phyloP scores from a whole-genome alignment of 2,113 vertebrate genomes.

The Salminus brasiliensis region DNA sequence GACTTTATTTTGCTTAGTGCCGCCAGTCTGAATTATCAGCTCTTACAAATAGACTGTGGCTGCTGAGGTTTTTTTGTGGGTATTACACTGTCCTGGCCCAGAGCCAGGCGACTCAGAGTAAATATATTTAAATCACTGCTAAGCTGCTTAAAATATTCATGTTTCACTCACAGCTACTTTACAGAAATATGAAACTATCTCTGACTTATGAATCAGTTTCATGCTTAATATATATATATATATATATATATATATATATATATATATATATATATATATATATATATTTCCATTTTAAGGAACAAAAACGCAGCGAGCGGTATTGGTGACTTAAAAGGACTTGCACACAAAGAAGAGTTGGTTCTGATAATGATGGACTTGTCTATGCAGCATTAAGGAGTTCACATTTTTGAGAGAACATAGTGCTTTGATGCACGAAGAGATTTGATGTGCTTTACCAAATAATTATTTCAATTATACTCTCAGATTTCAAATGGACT shows the following conservation, averaged over 20 bases:
- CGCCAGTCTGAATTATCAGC: slow-evolving; percentile 83
- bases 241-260: slow-evolving; percentile 64
- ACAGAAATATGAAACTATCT: slow-evolving; percentile 84
- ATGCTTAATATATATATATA: slow-evolving; percentile 69
- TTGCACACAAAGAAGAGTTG: slow-evolving; percentile 27
- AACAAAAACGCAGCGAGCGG: slow-evolving; percentile 43
- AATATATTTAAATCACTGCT: slow-evolving; percentile 92
- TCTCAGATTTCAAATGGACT: slow-evolving; percentile 36
- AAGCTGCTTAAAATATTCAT: slow-evolving; percentile 93
- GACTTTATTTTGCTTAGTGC: slow-evolving; percentile 85
- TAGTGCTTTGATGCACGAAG: slow-evolving; percentile 32
- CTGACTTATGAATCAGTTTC: slow-evolving; percentile 78
- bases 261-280: slow-evolving; percentile 67
- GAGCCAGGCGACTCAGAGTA: slow-evolving; percentile 82
- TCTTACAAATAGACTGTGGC: slow-evolving; percentile 83
- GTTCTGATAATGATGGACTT: slow-evolving; percentile 54
- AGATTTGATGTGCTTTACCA: too few species aligned
- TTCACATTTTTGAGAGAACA: slow-evolving; percentile 46
- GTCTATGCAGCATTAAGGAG: slow-evolving; percentile 43
- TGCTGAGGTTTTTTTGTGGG: slow-evolving; percentile 73
- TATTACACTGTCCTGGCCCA: slow-evolving; percentile 82
- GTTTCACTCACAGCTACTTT: slow-evolving; percentile 85
- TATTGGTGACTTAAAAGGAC: slow-evolving; percentile 29
- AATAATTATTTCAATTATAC: slow-evolving; percentile 45
- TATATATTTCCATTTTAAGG: slow-evolving; percentile 70